These are phyloP conservation scores for Trinectes maculatus DNA, from an alignment of 2,113 vertebrate species.

Conservation along the genomic window DNA sequence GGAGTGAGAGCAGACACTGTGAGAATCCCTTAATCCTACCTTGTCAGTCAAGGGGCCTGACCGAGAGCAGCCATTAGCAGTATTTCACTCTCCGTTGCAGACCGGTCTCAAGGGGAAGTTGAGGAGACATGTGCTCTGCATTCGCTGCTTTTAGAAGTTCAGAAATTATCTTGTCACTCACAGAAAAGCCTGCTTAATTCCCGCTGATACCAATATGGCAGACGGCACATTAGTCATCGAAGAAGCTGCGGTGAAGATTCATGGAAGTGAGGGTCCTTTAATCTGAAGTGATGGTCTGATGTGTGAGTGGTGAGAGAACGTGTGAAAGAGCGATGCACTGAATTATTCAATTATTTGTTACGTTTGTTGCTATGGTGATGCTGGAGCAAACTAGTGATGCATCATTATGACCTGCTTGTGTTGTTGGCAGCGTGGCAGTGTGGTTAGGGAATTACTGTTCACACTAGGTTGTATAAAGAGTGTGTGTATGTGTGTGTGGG, in stretches of 20 bases:
- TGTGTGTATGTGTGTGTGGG: no score
- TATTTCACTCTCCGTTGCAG: conserved; percentile 37
- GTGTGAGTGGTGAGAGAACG: background rate
- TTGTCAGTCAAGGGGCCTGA: conserved; percentile 32
- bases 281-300: conserved; percentile 7
- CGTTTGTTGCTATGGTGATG: conserved; percentile 55
- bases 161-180: conserved; percentile 13
- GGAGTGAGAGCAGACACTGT: conserved; percentile 38
- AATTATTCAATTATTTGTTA: conserved; percentile 60
- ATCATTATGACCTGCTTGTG: conserved; percentile 51
- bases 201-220: background rate
- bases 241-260: background rate
- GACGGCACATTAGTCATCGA: background rate
- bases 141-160: conserved; percentile 13
- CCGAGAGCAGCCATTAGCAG: conserved; percentile 48
- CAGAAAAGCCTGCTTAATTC: background rate
- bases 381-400: conserved; percentile 17
- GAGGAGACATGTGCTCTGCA: background rate
- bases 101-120: conserved; percentile 1
- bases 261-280: background rate
- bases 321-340: conserved; percentile 7
- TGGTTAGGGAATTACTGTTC: conserved; percentile 33
- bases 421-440: conserved; percentile 43
- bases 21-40: conserved; percentile 30
- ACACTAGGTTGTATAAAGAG: background rate